Evolutionary conservation across 2,113 vertebrate species (phyloP).

Genomic region (Antechinus stuartii): DNA sequence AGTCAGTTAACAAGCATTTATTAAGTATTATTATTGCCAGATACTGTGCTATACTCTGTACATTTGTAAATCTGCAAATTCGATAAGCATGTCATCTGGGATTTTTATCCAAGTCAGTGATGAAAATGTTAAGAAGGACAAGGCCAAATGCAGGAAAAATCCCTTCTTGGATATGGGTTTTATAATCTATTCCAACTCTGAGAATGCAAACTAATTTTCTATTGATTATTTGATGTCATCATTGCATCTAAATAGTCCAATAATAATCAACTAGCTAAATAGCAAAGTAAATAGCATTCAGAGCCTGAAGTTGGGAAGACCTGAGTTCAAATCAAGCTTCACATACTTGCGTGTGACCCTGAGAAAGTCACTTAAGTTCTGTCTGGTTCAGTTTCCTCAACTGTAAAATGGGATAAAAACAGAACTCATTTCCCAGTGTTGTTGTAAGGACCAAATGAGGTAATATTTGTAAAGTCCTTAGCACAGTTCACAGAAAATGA

Average conservation of each 20-base stretch:
- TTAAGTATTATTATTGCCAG: background rate
- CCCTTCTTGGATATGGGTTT: background rate
- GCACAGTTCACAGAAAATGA: background rate
- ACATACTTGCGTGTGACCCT: background rate
- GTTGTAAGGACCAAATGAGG: background rate
- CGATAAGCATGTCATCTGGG: background rate
- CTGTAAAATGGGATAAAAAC: background rate
- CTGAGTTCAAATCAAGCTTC: background rate
- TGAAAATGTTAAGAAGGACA: background rate
- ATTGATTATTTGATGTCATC: background rate
- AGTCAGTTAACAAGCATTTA: background rate
- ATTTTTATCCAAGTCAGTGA: background rate
- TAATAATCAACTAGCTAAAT: background rate
- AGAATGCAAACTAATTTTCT: background rate
- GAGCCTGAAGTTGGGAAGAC: background rate
- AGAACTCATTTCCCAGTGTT: background rate
- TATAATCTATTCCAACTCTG: background rate
- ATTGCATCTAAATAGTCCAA: background rate
- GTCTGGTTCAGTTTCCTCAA: background rate
- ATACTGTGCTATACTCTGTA: background rate
- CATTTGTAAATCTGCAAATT: background rate
- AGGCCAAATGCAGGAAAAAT: background rate
- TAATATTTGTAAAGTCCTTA: background rate
- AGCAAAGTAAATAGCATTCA: background rate
- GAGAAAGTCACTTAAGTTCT: background rate